A percentile compares a stretch with the other conserved stretches of the same genome.
phyloP scores from a whole-genome alignment of 2,797 vertebrate genomes.

The Cuculus canorus region DNA sequence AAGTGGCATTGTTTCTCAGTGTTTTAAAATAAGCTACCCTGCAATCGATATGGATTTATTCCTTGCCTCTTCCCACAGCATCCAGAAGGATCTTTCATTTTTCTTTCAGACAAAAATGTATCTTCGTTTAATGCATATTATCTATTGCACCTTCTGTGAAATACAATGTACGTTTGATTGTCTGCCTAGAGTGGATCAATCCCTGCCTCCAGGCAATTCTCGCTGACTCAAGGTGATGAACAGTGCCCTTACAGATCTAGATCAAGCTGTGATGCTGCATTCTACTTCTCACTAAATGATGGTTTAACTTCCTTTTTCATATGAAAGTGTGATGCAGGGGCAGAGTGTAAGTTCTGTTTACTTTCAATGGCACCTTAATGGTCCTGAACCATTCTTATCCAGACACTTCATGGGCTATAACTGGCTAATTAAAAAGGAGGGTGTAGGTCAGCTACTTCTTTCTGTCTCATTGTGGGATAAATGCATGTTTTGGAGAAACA shows the following conservation, averaged over 20 bases:
- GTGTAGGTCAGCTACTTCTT: not conserved
- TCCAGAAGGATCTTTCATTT: slow-evolving; percentile 1
- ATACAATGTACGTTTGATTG: not conserved
- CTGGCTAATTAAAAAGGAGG: slow-evolving; percentile 6
- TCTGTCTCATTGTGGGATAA: not conserved
- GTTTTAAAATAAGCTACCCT: slow-evolving; percentile 41
- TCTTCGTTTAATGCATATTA: slow-evolving; percentile 10
- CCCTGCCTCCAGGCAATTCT: not conserved
- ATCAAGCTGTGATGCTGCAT: not conserved
- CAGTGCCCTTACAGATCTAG: not conserved
- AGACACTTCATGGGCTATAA: not conserved
- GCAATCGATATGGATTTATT: slow-evolving; percentile 63
- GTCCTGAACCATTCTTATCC: not conserved
- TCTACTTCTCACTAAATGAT: not conserved
- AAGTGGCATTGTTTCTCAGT: slow-evolving; percentile 47
- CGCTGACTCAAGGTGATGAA: not conserved
- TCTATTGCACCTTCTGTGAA: not conserved
- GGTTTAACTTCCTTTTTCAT: not conserved
- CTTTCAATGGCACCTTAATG: not conserved
- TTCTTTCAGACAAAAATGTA: slow-evolving; percentile 10
- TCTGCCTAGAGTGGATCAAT: not conserved
- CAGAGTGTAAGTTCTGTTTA: not conserved
- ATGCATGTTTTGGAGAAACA: not conserved
- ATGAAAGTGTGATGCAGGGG: not conserved
- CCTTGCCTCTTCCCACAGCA: slow-evolving; percentile 16